phyloP scores from a whole-genome alignment of 2,797 vertebrate genomes.

The Helarctos malayanus region DNA sequence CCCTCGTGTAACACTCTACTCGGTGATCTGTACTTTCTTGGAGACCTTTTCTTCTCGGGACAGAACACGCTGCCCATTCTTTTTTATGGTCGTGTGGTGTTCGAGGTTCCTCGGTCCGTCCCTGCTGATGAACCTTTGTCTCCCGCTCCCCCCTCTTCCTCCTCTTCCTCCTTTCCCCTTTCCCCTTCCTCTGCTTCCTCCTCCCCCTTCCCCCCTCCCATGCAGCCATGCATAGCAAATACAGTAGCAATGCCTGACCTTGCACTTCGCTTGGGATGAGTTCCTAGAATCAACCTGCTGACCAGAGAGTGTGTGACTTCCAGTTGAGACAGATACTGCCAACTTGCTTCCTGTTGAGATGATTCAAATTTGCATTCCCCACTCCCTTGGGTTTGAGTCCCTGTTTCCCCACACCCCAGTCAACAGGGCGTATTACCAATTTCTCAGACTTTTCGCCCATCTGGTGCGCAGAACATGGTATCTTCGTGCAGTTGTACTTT shows the following conservation, averaged over 20 bases:
- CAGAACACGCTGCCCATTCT: background rate
- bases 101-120: background rate
- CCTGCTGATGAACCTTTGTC: background rate
- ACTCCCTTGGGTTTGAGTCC: background rate
- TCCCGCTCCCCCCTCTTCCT: background rate
- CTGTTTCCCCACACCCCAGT: too few species aligned
- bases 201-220: background rate
- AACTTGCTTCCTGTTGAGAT: background rate
- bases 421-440: rapidly evolving
- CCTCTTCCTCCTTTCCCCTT: background rate
- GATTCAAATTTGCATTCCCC: background rate
- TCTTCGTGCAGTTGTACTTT: background rate
- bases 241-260: background rate
- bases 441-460: background rate
- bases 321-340: background rate
- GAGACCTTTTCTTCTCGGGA: background rate
- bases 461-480: background rate
- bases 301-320: background rate
- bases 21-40: background rate
- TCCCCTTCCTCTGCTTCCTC: background rate
- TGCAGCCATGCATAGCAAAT: background rate
- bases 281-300: background rate
- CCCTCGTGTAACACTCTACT: rapidly evolving
- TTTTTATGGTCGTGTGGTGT: background rate
- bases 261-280: too few species aligned